These are phyloP conservation scores for Macropis europaea DNA, from an alignment of 2,888 invertebrate species.

Conservation along the genomic window DNA sequence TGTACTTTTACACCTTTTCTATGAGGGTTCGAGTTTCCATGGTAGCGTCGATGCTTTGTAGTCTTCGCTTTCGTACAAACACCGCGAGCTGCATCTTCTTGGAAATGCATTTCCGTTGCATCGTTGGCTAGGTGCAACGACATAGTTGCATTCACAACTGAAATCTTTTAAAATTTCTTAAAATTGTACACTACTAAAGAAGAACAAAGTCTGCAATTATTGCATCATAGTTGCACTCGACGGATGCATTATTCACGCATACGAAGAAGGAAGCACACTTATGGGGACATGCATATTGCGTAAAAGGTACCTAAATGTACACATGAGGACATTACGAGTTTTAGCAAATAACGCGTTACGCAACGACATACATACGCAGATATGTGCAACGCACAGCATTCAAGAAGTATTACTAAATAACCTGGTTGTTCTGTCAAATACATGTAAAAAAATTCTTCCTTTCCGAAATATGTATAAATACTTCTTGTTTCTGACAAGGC, in stretches of 20 bases:
- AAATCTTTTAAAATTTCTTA: not conserved
- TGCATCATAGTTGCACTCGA: constrained; percentile 9
- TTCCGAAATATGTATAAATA: too few species aligned
- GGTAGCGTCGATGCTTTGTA: constrained; percentile 55
- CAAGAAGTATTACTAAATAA: too few species aligned
- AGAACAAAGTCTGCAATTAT: not conserved
- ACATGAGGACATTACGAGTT: not conserved
- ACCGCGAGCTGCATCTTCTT: constrained; percentile 19
- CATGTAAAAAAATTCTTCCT: too few species aligned
- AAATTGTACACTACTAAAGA: constrained; percentile 1
- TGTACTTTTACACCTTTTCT: constrained; percentile 84
- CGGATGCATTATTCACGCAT: constrained; percentile 5
- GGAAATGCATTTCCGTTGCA: constrained; percentile 54
- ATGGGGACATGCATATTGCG: constrained; percentile 23
- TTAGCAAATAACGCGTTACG: not conserved
- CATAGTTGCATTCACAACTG: not conserved
- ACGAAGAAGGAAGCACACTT: not conserved
- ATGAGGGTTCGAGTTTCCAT: constrained; percentile 71
- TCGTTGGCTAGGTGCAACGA: constrained; percentile 34
- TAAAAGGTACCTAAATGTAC: not conserved
- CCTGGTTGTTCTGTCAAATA: too few species aligned
- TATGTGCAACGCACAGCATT: too few species aligned
- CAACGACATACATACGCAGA: not conserved
- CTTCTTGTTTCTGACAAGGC: too few species aligned
- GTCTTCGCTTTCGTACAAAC: constrained; percentile 46